Evolutionary conservation across 2,888 invertebrate genomes (phyloP).

Genomic region (Caprella mutica): DNA sequence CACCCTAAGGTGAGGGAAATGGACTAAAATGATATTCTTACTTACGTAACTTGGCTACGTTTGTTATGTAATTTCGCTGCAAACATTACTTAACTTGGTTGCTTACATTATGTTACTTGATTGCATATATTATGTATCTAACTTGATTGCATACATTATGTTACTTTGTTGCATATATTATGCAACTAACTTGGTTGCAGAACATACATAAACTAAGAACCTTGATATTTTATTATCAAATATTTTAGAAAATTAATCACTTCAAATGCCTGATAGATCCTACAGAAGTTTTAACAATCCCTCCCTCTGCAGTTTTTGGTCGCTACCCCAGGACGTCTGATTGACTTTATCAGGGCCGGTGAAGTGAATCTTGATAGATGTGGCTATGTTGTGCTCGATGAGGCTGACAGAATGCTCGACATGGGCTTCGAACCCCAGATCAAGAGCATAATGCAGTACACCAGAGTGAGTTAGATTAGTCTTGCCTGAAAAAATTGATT

Average conservation of each 20-base stretch:
- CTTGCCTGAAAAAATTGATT: not conserved
- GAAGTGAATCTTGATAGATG: not conserved
- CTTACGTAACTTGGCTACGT: not conserved
- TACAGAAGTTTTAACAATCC: not conserved
- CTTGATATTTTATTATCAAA: not conserved
- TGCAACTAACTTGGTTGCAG: too few relatives aligned
- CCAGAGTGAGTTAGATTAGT: conserved; percentile 1
- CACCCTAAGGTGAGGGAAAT: too few relatives aligned
- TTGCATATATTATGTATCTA: too few relatives aligned
- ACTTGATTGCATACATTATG: too few relatives aligned
- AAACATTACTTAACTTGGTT: not conserved
- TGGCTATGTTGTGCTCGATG: conserved; percentile 10
- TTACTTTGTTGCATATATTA: too few relatives aligned
- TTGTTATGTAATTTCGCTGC: not conserved
- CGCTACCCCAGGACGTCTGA: conserved; percentile 13
- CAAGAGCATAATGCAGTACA: conserved; percentile 5
- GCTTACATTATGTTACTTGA: too few relatives aligned
- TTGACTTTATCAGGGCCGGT: conserved; percentile 8
- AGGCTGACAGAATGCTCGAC: conserved; percentile 16
- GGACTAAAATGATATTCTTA: too few relatives aligned
- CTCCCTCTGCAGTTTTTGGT: conserved; percentile 1
- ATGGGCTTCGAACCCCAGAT: conserved; percentile 18
- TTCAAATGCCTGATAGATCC: not conserved
- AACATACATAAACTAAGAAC: not conserved
- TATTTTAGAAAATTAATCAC: not conserved